phyloP scores from a whole-genome alignment of 2,888 invertebrate genomes.

The Polydrusus cervinus region DNA sequence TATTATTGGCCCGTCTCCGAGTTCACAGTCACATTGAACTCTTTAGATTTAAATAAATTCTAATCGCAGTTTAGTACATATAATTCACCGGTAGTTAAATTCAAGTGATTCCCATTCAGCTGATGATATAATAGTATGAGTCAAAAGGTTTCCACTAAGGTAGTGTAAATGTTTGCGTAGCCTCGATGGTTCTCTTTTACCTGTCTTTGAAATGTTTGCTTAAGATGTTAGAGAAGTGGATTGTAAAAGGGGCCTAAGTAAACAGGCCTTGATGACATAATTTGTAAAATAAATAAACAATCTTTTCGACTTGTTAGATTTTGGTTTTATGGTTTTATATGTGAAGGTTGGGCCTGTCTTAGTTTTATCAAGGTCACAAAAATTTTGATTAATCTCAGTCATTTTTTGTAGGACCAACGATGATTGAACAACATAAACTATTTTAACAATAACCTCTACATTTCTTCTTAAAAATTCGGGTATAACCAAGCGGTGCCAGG shows the following conservation, averaged over 20 bases:
- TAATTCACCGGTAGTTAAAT: too few relatives aligned
- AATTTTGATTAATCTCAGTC: too few relatives aligned
- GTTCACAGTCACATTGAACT: too few relatives aligned
- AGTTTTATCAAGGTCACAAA: too few relatives aligned
- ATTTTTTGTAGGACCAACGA: too few relatives aligned
- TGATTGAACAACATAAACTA: too few relatives aligned
- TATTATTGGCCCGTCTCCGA: too few relatives aligned
- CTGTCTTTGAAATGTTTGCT: slow-evolving; percentile 17
- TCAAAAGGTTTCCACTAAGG: slow-evolving; percentile 16
- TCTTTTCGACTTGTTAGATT: background rate
- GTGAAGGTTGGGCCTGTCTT: background rate
- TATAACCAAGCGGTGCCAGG: too few relatives aligned
- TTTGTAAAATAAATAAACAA: slow-evolving; percentile 1
- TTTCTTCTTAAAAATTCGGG: too few relatives aligned
- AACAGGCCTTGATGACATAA: background rate
- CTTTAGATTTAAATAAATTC: too few relatives aligned
- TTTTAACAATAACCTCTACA: too few relatives aligned
- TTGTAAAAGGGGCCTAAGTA: slow-evolving; percentile 14
- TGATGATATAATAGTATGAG: slow-evolving; percentile 17
- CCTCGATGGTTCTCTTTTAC: slow-evolving; percentile 22
- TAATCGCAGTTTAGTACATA: too few relatives aligned
- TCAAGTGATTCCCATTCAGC: slow-evolving; percentile 12
- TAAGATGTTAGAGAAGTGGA: slow-evolving; percentile 6
- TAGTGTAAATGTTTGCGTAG: slow-evolving; percentile 28
- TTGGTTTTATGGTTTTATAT: background rate